Conservation (phyloP, 1,140 invertebrate genomes). For the Augochlora pura region DNA sequence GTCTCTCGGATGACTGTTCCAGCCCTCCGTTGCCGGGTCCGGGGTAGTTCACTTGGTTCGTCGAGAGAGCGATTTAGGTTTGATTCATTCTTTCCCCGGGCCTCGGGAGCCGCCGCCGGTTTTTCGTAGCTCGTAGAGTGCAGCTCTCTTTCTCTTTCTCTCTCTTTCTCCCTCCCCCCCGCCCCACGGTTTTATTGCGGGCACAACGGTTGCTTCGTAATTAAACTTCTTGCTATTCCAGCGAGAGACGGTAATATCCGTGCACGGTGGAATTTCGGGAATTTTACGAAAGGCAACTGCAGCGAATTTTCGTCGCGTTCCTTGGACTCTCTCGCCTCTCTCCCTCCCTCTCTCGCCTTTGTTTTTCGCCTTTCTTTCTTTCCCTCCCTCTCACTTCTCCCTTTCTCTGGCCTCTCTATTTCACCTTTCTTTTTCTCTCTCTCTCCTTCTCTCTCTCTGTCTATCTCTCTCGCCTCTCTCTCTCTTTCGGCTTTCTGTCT, state of each 20-base stretch:
- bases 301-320: not conserved
- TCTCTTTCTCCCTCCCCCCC: not conserved
- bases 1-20: conserved; percentile 6
- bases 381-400: too few species aligned
- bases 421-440: too few species aligned
- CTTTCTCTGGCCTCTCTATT: too few species aligned
- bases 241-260: not conserved
- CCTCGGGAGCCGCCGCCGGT: not conserved
- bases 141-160: not conserved
- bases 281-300: not conserved
- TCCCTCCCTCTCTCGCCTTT: too few species aligned
- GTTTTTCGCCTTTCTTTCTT: too few species aligned
- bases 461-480: too few species aligned
- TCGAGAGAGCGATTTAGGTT: conserved; percentile 15
- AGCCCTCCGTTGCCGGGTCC: too few species aligned
- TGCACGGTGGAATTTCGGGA: not conserved
- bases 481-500: too few species aligned
- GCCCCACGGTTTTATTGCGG: not conserved
- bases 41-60: conserved; percentile 11
- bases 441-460: too few species aligned
- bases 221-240: conserved; percentile 7
- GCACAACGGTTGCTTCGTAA: not conserved
- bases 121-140: not conserved
- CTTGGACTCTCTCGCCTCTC: not conserved
- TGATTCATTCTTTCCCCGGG: not conserved